A percentile compares a stretch with the other conserved stretches of the same genome.
phyloP scores from a whole-genome alignment of 2,888 invertebrate genomes.

The Acanthoscelides obtectus region DNA sequence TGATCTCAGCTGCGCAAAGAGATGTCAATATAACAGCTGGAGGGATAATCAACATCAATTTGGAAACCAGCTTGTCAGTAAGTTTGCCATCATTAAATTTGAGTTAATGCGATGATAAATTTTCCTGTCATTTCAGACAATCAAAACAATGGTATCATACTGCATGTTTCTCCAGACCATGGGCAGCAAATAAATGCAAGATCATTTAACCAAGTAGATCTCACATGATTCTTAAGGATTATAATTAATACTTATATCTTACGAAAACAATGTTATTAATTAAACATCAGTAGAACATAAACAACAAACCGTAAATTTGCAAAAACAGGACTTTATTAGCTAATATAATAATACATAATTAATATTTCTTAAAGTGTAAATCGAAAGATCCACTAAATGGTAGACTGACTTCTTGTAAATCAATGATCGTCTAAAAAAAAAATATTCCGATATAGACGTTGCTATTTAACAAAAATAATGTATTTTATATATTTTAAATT shows the following conservation, averaged over 20 bases:
- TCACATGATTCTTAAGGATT: too few species aligned
- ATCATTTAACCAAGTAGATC: too few species aligned
- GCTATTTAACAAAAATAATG: too few species aligned
- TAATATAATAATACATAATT: constrained; percentile 1
- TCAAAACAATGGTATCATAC: neutral
- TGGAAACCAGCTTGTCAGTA: constrained; percentile 2
- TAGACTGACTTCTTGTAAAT: constrained; percentile 62
- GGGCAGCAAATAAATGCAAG: neutral
- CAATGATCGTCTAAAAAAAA: constrained; percentile 56
- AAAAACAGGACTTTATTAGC: neutral
- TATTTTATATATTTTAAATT: too few species aligned
- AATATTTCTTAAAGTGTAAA: constrained; percentile 10
- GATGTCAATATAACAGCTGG: constrained; percentile 3
- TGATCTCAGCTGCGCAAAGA: constrained; percentile 3
- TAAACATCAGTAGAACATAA: too few species aligned
- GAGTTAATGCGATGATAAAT: too few species aligned
- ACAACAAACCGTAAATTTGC: too few species aligned
- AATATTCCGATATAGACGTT: too few species aligned
- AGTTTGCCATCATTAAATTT: too few species aligned
- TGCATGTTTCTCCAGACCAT: neutral
- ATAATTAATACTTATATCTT: too few species aligned
- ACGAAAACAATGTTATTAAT: too few species aligned
- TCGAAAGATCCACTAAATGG: constrained; percentile 14
- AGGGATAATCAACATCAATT: constrained; percentile 2
- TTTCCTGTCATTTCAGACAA: neutral